phyloP scores from a whole-genome alignment of 2,113 vertebrate species.

The Anhinga anhinga region DNA sequence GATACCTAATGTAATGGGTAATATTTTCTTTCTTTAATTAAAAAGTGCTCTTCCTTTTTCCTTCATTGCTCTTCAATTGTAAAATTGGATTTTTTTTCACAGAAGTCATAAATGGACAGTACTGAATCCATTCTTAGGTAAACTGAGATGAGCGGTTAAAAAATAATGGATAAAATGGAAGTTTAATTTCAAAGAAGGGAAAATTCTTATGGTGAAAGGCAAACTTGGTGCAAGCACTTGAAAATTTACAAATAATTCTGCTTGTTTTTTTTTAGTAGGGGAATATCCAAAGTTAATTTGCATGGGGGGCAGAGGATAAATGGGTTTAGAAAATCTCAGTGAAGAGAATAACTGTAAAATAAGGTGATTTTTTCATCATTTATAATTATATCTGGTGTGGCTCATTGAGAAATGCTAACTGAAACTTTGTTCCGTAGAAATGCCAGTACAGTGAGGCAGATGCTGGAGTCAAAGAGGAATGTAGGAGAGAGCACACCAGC shows the following conservation, averaged over 20 bases:
- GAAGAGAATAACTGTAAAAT: neutral
- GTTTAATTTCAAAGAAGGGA: neutral
- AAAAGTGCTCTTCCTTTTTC: neutral
- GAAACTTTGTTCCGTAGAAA: constrained; percentile 61
- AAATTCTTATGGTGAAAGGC: neutral
- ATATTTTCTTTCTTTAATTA: neutral
- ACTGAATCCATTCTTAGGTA: neutral
- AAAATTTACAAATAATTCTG: neutral
- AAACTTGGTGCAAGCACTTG: neutral
- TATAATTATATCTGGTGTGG: neutral
- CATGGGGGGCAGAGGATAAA: neutral
- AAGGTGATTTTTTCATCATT: neutral
- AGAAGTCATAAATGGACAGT: neutral
- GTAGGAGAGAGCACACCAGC: constrained; percentile 61
- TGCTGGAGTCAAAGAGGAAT: constrained; percentile 80
- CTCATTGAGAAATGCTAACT: neutral
- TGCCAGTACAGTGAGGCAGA: constrained; percentile 78
- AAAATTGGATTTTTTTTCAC: neutral
- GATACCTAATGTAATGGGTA: neutral
- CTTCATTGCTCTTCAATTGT: neutral
- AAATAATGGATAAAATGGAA: neutral
- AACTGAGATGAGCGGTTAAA: neutral
- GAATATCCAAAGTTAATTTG: neutral
- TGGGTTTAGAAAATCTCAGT: neutral
- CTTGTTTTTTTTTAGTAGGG: neutral